Conservation (phyloP, 2,888 invertebrate species). For the Sinohyriopsis cumingii region DNA sequence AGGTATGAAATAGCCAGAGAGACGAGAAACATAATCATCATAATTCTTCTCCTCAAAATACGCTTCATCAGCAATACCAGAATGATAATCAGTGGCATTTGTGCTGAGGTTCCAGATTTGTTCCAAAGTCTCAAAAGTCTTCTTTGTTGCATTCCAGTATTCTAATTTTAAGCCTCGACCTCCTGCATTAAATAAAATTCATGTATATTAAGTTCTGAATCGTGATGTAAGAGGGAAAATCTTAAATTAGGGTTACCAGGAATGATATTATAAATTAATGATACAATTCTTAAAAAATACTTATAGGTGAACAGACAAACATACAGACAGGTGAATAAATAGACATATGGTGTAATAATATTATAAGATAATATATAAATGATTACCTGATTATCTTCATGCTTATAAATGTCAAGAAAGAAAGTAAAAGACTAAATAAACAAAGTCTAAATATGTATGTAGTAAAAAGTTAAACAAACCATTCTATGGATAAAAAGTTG, state of each 20-base stretch:
- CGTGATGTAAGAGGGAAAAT: too few species aligned
- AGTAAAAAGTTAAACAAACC: too few species aligned
- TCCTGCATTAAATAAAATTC: constrained; percentile 23
- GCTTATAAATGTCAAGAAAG: too few species aligned
- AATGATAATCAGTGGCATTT: constrained; percentile 30
- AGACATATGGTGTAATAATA: too few species aligned
- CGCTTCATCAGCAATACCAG: constrained; percentile 34
- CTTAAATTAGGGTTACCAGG: too few species aligned
- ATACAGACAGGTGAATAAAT: too few species aligned
- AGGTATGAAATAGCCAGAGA: constrained; percentile 50
- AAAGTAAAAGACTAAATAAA: background rate
- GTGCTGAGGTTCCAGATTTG: constrained; percentile 18
- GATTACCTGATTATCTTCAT: too few species aligned
- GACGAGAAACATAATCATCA: constrained; percentile 40
- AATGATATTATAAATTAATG: too few species aligned
- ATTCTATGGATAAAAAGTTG: too few species aligned
- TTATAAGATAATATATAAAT: too few species aligned
- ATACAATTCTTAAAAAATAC: too few species aligned
- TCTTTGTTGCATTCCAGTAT: constrained; percentile 36
- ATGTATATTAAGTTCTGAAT: background rate
- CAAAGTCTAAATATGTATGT: background rate
- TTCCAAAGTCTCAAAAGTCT: constrained; percentile 12
- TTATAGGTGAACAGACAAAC: too few species aligned
- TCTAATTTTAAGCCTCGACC: constrained; percentile 50
- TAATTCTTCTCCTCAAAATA: constrained; percentile 29